Evolutionary conservation across 2,888 invertebrate genomes (phyloP).

Genomic region (Drosophila meridiana): DNA sequence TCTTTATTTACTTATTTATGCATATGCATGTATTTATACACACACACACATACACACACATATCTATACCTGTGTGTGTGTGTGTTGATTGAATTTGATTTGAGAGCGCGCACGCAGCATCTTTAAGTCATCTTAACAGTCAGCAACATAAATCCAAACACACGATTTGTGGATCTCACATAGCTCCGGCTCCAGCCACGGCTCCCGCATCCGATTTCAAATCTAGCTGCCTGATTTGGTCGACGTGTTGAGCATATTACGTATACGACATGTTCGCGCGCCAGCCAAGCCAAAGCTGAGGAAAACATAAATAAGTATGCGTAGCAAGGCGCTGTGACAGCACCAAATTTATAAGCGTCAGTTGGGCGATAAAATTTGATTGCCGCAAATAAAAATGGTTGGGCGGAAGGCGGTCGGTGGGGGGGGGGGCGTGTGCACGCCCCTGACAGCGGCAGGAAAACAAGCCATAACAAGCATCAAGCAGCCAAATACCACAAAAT

Average conservation of each 20-base stretch:
- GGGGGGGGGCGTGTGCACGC: constrained; percentile 12
- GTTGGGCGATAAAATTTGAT: constrained; percentile 78
- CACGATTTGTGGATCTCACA: constrained; percentile 6
- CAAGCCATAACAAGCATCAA: constrained; percentile 14
- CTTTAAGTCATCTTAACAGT: constrained; percentile 20
- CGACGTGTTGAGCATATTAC: constrained; percentile 75
- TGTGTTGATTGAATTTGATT: constrained; percentile 53
- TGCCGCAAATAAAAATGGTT: constrained; percentile 68
- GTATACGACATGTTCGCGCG: constrained; percentile 45
- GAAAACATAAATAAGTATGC: constrained; percentile 65
- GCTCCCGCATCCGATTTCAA: constrained; percentile 19
- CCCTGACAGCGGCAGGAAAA: constrained; percentile 12
- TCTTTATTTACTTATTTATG: constrained; percentile 44
- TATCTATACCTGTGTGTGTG: neutral
- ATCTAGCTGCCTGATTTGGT: constrained; percentile 25
- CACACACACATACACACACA: neutral
- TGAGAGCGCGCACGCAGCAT: constrained; percentile 35
- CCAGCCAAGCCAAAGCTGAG: neutral
- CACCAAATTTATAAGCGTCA: constrained; percentile 76
- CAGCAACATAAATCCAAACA: constrained; percentile 11
- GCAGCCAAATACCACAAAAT: constrained; percentile 45
- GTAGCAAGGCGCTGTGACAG: constrained; percentile 58
- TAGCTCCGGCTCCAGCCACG: neutral
- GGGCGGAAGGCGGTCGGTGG: neutral
- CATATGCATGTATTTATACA: constrained; percentile 12